Evolutionary conservation across 2,113 vertebrate species (phyloP), one percentile per base, ranked within the genome.

Genomic region (Scomber japonicus): DNA sequence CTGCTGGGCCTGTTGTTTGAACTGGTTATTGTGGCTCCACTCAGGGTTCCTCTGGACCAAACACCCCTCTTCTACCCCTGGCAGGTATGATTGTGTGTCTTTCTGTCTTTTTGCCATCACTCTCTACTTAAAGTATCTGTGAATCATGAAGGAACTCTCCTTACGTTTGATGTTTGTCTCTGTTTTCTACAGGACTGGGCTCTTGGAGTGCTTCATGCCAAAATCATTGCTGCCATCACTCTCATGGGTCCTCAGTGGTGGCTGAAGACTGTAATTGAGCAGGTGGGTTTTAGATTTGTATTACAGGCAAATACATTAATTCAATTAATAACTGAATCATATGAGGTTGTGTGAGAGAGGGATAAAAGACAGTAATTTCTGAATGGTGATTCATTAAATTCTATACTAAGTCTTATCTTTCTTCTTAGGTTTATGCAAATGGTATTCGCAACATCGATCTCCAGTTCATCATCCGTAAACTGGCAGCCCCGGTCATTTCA

Each of bases 171-270:
- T 55, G 21, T 55, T 10, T 55, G 11, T 19, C 15, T 44, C 13
- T 69, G 14, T 27, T 16, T 2, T 50, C 35, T 70, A 8, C 72
- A 99, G 97, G 97, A 99, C 89, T 99, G 98, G 98, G 98, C 98
- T 84, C 97, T 99, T 77, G 98, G 98, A 93, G 98, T 99, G 85
- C 95, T 99, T 59, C 98, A 99, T 92, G 98, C 98, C 93, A 99
- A 99, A 96, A 99, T 99, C 86, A 99, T 99, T 71, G 98, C 98
- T 86, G 98, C 98, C 81, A 98, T 99, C 90, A 99, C 98, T 13
- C 89, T 99, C 71, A 99, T 99, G 98, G 98, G 98, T 44, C 98
- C 98, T 78, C 98, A 99, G 94, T 99, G 98, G 98, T 99, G 98
- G 98, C 88, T 99, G 86, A 99, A 99, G 94, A 97, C 97, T 8